Percentiles rank a stretch among this genome's conserved stretches.
Conservation (phyloP, 2,888 invertebrate species). For the Lithosia quadra region DNA sequence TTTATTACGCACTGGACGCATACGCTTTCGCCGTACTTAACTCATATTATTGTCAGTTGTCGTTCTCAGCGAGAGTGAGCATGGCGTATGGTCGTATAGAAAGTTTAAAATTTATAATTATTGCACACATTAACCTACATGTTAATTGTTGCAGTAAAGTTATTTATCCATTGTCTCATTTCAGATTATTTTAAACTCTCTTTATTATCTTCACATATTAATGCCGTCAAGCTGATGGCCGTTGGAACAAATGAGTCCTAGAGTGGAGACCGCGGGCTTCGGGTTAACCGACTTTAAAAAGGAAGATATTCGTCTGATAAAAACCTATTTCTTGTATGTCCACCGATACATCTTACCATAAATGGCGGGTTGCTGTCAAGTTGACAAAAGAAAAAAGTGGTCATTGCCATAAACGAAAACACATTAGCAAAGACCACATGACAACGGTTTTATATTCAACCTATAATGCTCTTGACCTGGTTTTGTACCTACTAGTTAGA, state of each 20-base stretch:
- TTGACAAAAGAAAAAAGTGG: not conserved
- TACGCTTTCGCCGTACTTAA: not conserved
- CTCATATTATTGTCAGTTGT: too few relatives aligned
- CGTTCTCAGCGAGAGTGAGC: constrained; percentile 12
- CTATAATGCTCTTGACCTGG: constrained; percentile 2
- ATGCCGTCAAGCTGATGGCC: too few relatives aligned
- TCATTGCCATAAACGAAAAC: not conserved
- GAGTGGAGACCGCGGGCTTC: too few relatives aligned
- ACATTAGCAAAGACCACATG: not conserved
- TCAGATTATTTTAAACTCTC: not conserved
- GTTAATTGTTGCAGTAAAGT: constrained; percentile 10
- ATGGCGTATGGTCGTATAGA: not conserved
- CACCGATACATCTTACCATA: too few relatives aligned
- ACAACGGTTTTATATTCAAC: not conserved
- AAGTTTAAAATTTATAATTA: constrained; percentile 1
- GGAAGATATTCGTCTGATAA: too few relatives aligned
- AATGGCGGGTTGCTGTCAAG: not conserved
- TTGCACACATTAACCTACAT: constrained; percentile 8
- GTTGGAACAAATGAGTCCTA: too few relatives aligned
- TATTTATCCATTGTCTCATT: not conserved
- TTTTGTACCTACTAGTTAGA: not conserved
- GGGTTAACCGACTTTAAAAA: too few relatives aligned
- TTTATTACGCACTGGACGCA: not conserved
- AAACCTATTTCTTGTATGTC: too few relatives aligned
- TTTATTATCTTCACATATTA: not conserved